phyloP scores from a whole-genome alignment of 2,888 invertebrate species.

The Rhagophthalmus giganteus region DNA sequence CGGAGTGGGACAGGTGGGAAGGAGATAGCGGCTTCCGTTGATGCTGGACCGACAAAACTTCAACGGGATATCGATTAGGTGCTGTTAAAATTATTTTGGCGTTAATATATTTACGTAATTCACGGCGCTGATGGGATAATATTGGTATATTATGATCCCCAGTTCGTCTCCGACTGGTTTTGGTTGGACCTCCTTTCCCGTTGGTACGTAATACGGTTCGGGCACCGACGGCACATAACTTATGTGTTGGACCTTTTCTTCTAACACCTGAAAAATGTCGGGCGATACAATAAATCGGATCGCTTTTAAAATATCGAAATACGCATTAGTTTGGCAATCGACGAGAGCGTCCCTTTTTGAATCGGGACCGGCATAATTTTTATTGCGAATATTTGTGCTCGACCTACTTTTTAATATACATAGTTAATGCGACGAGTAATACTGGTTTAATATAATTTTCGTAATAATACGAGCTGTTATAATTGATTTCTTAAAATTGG shows the following conservation, averaged over 20 bases:
- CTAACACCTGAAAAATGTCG: constrained; percentile 77
- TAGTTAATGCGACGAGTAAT: too few species aligned
- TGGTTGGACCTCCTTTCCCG: constrained; percentile 79
- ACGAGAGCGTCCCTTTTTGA: too few species aligned
- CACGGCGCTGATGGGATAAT: constrained; percentile 83
- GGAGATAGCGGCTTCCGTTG: constrained; percentile 71
- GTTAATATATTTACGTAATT: constrained; percentile 88
- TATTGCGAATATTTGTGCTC: neutral
- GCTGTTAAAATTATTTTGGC: too few species aligned
- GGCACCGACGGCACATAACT: constrained; percentile 70
- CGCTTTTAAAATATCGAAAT: neutral
- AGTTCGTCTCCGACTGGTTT: constrained; percentile 85
- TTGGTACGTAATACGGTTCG: constrained; percentile 79
- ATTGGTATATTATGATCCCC: constrained; percentile 81
- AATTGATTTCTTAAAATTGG: too few species aligned
- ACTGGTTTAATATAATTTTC: too few species aligned
- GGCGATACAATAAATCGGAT: neutral
- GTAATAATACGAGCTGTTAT: too few species aligned
- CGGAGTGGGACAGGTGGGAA: constrained; percentile 65
- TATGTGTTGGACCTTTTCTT: constrained; percentile 79
- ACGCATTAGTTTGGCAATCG: neutral
- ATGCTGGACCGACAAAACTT: constrained; percentile 84
- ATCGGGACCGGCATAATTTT: too few species aligned
- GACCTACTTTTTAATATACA: too few species aligned
- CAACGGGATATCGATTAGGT: constrained; percentile 43